phyloP scores from a whole-genome alignment of 2,113 vertebrate genomes.

The Alligator mississippiensis region DNA sequence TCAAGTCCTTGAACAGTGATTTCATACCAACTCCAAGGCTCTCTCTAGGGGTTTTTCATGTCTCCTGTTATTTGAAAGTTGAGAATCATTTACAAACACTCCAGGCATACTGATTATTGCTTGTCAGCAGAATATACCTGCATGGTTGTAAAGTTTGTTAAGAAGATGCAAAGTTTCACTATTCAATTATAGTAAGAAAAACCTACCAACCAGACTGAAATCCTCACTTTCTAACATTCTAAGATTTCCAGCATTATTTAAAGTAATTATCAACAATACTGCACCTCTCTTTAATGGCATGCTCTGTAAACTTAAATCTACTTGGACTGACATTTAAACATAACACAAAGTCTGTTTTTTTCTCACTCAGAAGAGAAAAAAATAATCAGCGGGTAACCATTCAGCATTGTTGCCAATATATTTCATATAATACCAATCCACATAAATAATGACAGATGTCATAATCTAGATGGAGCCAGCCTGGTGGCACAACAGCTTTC shows the following conservation, averaged over 20 bases:
- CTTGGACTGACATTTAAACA: constrained; percentile 15
- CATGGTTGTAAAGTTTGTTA: constrained; percentile 14
- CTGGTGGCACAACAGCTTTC: constrained; percentile 2
- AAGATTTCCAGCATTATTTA: constrained; percentile 9
- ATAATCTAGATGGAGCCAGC: constrained; percentile 8
- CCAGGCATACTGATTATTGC: background rate
- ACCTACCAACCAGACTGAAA: background rate
- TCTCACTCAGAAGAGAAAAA: background rate
- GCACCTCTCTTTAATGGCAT: background rate
- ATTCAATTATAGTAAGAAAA: constrained; percentile 7
- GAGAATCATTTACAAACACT: background rate
- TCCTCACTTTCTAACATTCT: background rate
- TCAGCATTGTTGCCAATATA: constrained; percentile 34
- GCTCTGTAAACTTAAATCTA: background rate
- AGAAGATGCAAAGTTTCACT: background rate
- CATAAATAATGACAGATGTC: constrained; percentile 38
- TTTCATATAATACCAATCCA: constrained; percentile 12
- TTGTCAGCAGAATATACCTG: background rate
- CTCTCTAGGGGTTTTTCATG: background rate
- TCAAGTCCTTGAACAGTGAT: background rate
- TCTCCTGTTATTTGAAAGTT: background rate
- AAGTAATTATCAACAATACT: background rate
- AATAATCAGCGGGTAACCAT: constrained; percentile 7
- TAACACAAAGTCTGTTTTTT: background rate
- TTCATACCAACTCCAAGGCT: background rate